phyloP scores from a whole-genome alignment of 2,888 invertebrate genomes.

The Idaea aversata region DNA sequence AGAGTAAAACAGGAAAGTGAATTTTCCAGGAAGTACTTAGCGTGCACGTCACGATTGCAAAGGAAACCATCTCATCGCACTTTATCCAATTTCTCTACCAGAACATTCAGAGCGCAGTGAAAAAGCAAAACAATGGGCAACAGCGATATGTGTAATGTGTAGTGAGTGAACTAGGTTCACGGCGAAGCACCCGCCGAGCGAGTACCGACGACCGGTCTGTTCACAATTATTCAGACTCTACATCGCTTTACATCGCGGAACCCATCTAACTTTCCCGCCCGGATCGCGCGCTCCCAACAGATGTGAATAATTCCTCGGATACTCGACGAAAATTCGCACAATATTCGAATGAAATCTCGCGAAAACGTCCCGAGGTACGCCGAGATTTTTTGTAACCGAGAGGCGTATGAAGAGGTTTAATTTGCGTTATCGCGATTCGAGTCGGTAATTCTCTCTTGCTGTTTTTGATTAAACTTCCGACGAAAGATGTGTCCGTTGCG shows the following conservation, averaged over 20 bases:
- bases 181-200: not conserved
- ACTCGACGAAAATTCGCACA: slow-evolving; percentile 29
- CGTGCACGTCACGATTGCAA: not conserved
- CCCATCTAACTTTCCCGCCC: slow-evolving; percentile 55
- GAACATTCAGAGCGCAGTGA: not conserved
- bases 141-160: not conserved
- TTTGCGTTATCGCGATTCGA: slow-evolving; percentile 29
- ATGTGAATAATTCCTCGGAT: slow-evolving; percentile 44
- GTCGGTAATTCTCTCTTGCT: slow-evolving; percentile 27
- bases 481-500: slow-evolving; percentile 24
- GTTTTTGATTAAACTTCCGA: slow-evolving; percentile 37
- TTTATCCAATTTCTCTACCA: not conserved
- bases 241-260: slow-evolving; percentile 41
- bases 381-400: slow-evolving; percentile 12
- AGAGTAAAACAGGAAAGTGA: not conserved
- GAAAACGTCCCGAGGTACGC: slow-evolving; percentile 14
- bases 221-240: slow-evolving; percentile 53
- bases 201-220: slow-evolving; percentile 31
- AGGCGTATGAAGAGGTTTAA: slow-evolving; percentile 31
- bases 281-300: slow-evolving; percentile 36
- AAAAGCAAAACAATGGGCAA: slow-evolving; percentile 3
- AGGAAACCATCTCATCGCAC: not conserved
- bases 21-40: not conserved
- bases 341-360: slow-evolving; percentile 18
- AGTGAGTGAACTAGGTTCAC: not conserved